Evolutionary conservation across 2,888 invertebrate genomes (phyloP).

Genomic region (Nemotelus pantherinus): DNA sequence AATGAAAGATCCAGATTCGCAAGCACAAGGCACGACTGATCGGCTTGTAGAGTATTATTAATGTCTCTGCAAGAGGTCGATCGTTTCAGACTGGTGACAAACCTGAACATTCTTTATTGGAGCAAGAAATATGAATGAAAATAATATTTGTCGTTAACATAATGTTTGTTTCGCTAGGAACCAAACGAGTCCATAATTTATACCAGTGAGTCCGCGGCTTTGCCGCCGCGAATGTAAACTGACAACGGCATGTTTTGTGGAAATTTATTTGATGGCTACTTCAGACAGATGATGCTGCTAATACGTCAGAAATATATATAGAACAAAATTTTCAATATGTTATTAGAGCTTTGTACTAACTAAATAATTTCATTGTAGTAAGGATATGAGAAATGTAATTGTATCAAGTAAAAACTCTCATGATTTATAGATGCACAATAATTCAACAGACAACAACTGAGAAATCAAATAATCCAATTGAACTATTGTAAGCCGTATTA

Average conservation of each 20-base stretch:
- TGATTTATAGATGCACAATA: too few relatives aligned
- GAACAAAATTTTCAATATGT: too few relatives aligned
- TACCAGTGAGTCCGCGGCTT: background rate
- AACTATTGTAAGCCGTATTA: too few relatives aligned
- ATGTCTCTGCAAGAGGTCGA: slow-evolving; percentile 41
- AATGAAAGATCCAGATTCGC: too few relatives aligned
- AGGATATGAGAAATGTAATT: too few relatives aligned
- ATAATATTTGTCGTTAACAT: slow-evolving; percentile 42
- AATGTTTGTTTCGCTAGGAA: slow-evolving; percentile 36
- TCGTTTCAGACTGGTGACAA: slow-evolving; percentile 23
- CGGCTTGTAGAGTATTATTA: slow-evolving; percentile 22
- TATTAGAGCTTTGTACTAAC: too few relatives aligned
- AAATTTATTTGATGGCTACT: slow-evolving; percentile 27
- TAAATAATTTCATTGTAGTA: too few relatives aligned
- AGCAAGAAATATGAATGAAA: slow-evolving; percentile 37
- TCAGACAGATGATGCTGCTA: slow-evolving; percentile 30
- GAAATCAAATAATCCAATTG: too few relatives aligned
- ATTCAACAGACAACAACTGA: too few relatives aligned
- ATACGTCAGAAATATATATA: too few relatives aligned
- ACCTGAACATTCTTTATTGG: slow-evolving; percentile 20
- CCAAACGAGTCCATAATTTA: slow-evolving; percentile 27
- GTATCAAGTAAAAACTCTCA: too few relatives aligned
- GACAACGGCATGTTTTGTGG: slow-evolving; percentile 16
- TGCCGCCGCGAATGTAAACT: background rate
- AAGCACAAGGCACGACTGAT: slow-evolving; percentile 25